Percentiles rank a stretch among this genome's conserved stretches.
These are phyloP conservation scores for Chaetodon trifasciatus DNA, from an alignment of 2,797 vertebrate species.

Conservation along the genomic window DNA sequence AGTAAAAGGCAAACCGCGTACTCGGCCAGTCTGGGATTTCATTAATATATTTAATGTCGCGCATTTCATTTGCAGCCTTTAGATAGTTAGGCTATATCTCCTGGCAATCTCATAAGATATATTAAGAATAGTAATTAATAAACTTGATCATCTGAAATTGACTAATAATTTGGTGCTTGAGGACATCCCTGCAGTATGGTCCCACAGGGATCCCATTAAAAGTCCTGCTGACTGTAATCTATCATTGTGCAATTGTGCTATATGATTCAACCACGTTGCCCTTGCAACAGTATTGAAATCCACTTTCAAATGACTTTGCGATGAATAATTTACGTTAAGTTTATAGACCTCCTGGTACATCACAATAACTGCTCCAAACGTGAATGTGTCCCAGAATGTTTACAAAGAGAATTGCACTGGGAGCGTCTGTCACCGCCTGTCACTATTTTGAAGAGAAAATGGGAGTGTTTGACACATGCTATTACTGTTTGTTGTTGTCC, in stretches of 20 bases:
- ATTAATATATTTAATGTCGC: constrained; percentile 69
- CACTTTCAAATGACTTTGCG: constrained; percentile 81
- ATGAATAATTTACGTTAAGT: constrained; percentile 58
- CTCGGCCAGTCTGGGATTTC: constrained; percentile 47
- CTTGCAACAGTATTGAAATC: constrained; percentile 63
- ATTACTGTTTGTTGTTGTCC: constrained; percentile 69
- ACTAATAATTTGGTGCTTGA: constrained; percentile 81
- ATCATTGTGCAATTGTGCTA: constrained; percentile 58
- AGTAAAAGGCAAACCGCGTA: constrained; percentile 28
- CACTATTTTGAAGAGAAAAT: constrained; percentile 68
- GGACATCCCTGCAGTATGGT: constrained; percentile 73
- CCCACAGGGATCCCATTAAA: constrained; percentile 74
- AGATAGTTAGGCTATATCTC: constrained; percentile 73
- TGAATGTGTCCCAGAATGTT: constrained; percentile 67
- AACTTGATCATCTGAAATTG: constrained; percentile 80
- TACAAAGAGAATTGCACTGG: constrained; percentile 72
- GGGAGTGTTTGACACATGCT: constrained; percentile 74
- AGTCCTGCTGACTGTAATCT: constrained; percentile 65
- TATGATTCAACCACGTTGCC: constrained; percentile 56
- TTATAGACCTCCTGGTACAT: constrained; percentile 51
- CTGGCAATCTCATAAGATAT: constrained; percentile 75
- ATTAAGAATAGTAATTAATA: constrained; percentile 85
- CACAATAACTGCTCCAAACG: constrained; percentile 36
- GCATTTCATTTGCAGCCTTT: constrained; percentile 64
- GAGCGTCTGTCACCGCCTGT: constrained; percentile 77